Evolutionary conservation across 2,888 invertebrate species (phyloP), one percentile per base, ranked within the genome.

Genomic region (Euclidia mi): DNA sequence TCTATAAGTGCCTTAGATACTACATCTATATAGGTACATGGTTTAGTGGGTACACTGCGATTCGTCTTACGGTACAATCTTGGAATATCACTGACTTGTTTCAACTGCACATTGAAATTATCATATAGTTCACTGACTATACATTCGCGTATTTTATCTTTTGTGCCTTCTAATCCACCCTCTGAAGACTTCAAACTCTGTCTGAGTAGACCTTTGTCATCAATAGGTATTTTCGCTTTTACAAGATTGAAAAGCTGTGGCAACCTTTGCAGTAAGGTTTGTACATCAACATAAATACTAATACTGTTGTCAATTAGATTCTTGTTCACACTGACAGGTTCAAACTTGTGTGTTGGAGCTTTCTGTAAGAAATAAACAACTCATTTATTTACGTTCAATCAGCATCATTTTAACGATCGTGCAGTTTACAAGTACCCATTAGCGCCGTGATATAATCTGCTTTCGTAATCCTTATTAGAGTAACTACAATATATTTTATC

Each of bases 81-180:
- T 1, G 99, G 99, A 88, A 99, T 98, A 85, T 99, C 98, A 72
- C 96, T 97, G 2, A 99, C 98, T 95, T 97, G 97, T 64, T 96
- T 96, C 71, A 98, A 94, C 71, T 96, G 96, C 17, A 94, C 86
- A 45, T 95, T 92, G 78, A 96, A 89, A 69, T 87, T 82, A 38
- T 87, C 84, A 71, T 78, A 92, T 52, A 94, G 63, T 76, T 93
- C 94, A 51, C 84, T 87, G 1, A 93, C 90, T 70, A 94, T 90
- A 75, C 89, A 90, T 50, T 90, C 88, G 56, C 79, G 87, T 38
- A 94, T 84, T 75, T 85, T 90, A 3, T 70, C 66, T 59, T 86
- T 89, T 9, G 84, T 85, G 3, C 73, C 79, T 63, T 79, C 65
- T 47, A 94, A 72, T 6, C 66, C 49, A 9, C 74, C 80, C 63